Conservation (phyloP, 2,888 invertebrate genomes). For the Callosobruchus maculatus region DNA sequence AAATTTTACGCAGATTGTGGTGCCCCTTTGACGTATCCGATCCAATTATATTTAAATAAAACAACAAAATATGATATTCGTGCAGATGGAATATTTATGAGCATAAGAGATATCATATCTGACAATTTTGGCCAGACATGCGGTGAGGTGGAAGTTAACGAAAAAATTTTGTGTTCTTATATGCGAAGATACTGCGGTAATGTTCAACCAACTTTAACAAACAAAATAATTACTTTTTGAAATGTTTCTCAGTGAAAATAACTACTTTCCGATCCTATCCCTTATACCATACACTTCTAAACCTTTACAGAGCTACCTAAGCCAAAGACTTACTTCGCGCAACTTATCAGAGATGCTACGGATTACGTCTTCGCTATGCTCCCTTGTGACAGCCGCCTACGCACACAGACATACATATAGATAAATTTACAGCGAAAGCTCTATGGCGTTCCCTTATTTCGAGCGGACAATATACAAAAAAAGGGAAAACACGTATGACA, state of each 20-base stretch:
- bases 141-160: too few relatives aligned
- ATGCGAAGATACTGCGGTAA: too few relatives aligned
- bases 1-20: too few relatives aligned
- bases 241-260: not conserved
- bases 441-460: not conserved
- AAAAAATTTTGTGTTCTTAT: too few relatives aligned
- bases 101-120: too few relatives aligned
- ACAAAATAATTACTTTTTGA: too few relatives aligned
- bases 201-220: too few relatives aligned
- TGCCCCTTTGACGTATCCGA: too few relatives aligned
- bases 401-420: slow-evolving; percentile 38
- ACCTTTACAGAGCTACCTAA: not conserved
- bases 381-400: slow-evolving; percentile 70
- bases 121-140: too few relatives aligned
- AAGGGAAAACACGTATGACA: slow-evolving; percentile 19
- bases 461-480: slow-evolving; percentile 31
- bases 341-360: slow-evolving; percentile 69
- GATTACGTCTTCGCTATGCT: slow-evolving; percentile 71
- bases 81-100: too few relatives aligned
- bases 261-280: not conserved
- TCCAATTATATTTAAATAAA: too few relatives aligned
- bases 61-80: too few relatives aligned
- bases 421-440: slow-evolving; percentile 17
- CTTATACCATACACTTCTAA: not conserved
- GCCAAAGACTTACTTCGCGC: slow-evolving; percentile 62